A percentile compares a stretch with the other conserved stretches of the same genome.
Conservation (phyloP, 53 echinoderm and acorn worm genomes). For the Astropecten irregularis region DNA sequence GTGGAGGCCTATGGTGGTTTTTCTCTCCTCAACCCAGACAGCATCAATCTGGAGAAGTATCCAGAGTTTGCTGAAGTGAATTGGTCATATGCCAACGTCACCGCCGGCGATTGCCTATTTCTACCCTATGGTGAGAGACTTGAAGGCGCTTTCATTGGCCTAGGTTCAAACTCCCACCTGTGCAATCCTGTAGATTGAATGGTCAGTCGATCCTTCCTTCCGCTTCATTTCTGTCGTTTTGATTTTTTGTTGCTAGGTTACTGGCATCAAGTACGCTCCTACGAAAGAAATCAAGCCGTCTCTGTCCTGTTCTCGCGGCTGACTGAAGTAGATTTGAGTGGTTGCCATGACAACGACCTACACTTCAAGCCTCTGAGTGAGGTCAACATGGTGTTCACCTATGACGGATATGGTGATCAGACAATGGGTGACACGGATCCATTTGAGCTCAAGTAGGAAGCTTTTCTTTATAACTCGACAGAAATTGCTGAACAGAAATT, state of each 20-base stretch:
- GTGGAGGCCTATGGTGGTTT: constrained; percentile 80
- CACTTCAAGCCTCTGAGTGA: constrained; percentile 74
- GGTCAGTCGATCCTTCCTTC: neutral
- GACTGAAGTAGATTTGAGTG: constrained; percentile 65
- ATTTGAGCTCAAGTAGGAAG: constrained; percentile 85
- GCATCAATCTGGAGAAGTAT: constrained; percentile 69
- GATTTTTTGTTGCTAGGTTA: constrained; percentile 58
- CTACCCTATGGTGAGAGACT: constrained; percentile 79
- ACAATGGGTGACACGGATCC: constrained; percentile 94
- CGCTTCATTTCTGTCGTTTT: too few species aligned
- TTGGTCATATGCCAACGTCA: constrained; percentile 84
- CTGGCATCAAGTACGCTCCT: constrained; percentile 93
- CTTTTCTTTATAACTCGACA: neutral
- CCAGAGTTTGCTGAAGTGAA: constrained; percentile 78
- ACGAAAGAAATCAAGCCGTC: constrained; percentile 85
- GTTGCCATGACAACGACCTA: constrained; percentile 63
- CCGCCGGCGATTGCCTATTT: constrained; percentile 91
- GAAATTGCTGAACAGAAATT: too few species aligned
- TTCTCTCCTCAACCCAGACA: constrained; percentile 79
- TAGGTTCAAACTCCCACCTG: neutral
- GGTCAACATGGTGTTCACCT: constrained; percentile 80
- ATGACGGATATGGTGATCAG: constrained; percentile 85
- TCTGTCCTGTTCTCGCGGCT: constrained; percentile 87
- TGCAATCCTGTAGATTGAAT: neutral
- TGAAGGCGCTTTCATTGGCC: too few species aligned